A percentile compares a stretch with the other conserved stretches of the same genome.
Evolutionary conservation across 2,113 vertebrate genomes (phyloP).

Genomic region (Anhinga rufa): DNA sequence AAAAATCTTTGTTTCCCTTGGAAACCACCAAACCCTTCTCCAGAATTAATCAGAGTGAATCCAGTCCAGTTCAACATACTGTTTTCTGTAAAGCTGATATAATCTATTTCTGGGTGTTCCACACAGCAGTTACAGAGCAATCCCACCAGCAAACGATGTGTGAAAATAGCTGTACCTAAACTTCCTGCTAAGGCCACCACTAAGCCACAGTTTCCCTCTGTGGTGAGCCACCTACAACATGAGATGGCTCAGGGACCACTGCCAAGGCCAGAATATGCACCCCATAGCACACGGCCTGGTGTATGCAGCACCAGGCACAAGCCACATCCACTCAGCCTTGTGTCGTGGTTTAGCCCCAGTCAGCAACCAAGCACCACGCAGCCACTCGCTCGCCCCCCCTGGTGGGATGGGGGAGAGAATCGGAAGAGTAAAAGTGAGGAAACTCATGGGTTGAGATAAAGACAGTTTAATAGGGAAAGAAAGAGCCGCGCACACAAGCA

Average conservation of each 20-base stretch:
- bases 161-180: not conserved
- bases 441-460: too few relatives aligned
- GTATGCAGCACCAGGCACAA: not conserved
- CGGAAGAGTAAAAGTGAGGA: too few relatives aligned
- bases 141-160: not conserved
- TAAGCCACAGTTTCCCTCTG: not conserved
- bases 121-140: not conserved
- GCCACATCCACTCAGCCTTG: not conserved
- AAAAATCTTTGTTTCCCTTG: not conserved
- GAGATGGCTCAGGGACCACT: not conserved
- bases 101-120: not conserved
- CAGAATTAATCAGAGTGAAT: not conserved
- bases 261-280: not conserved
- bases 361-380: too few relatives aligned
- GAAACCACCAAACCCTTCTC: not conserved
- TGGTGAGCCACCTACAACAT: not conserved
- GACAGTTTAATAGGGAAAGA: too few relatives aligned
- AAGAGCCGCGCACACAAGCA: too few relatives aligned
- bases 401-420: too few relatives aligned
- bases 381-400: too few relatives aligned
- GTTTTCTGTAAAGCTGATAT: not conserved
- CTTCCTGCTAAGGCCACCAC: not conserved
- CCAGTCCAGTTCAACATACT: not conserved
- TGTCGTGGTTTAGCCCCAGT: too few relatives aligned
- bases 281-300: not conserved